Evolutionary conservation across 1,140 invertebrate species (phyloP), one percentile per base, ranked within the genome.

Genomic region (Conus betulinus): DNA sequence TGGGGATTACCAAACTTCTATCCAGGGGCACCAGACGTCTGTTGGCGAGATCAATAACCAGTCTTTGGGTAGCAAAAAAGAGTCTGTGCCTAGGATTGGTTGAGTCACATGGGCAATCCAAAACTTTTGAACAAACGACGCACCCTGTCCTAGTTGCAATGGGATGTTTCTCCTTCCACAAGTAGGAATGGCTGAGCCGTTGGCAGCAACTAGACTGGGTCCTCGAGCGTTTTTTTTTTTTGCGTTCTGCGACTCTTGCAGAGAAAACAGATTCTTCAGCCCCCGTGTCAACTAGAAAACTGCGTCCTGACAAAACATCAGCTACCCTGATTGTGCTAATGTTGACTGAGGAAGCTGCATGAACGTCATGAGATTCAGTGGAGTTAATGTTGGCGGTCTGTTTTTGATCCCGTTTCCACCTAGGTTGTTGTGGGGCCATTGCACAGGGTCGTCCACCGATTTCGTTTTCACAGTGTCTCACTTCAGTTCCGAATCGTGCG

Each of bases 201-300:
- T 63, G 10, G 60, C 60, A 10, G 60, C 17, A 17, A 63, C 60
- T 13, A 63, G 60, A 17, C 60, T 63, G 17, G 60, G 60, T 63
- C 60, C 60, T 13, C 60, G 60, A 63, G 60, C 10, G n/a, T 63
- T 17, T 17, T n/a, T n/a, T n/a, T n/a, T n/a, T n/a, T n/a, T 63
- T 63, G 60, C 60, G 60, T 10, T 63, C 60, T 13, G 23, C 3
- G 11, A 52, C 10, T 3, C 11, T 27, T 13, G 78, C 78, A 23
- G 78, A 5, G 78, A 79, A 79, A 79, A 79, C 78, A 79, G 78
- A 79, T 79, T 79, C 78, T 79, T 79, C 78, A 27, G 78, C 78
- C 23, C 78, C 78, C 23, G 11, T 79, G 78, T 79, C 78, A 13
- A 79, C 78, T 13, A 79, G 5, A 52, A 79, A 79, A 79, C 25